Percentiles rank a stretch among this genome's conserved stretches.
These are phyloP conservation scores for Calliscelio sp. DNA, from an alignment of 2,888 invertebrate genomes.

Conservation along the genomic window DNA sequence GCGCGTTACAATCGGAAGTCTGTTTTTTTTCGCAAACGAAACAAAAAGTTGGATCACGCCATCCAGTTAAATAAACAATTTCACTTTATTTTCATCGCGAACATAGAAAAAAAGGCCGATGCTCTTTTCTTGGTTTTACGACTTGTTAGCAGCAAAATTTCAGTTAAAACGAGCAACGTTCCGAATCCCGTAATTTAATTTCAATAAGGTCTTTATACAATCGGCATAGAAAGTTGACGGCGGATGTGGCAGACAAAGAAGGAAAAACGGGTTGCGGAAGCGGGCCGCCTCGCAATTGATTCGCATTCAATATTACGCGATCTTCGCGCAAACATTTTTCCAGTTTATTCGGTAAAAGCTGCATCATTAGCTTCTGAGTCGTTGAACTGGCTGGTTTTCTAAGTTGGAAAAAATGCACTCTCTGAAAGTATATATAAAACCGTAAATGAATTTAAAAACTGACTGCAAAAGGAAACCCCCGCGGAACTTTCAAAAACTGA, in stretches of 20 bases:
- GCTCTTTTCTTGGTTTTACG: background rate
- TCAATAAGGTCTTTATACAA: conserved; percentile 58
- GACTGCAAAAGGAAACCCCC: too few relatives aligned
- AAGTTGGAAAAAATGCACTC: conserved; percentile 38
- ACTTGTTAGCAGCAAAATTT: conserved; percentile 1
- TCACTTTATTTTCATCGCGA: background rate
- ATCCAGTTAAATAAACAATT: conserved; percentile 33
- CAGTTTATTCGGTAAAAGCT: conserved; percentile 33
- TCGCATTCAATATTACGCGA: conserved; percentile 58
- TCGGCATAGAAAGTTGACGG: conserved; percentile 75
- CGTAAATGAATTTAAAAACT: too few relatives aligned
- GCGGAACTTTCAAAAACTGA: too few relatives aligned
- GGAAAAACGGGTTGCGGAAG: conserved; percentile 66
- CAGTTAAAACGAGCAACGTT: conserved; percentile 1
- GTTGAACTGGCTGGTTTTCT: conserved; percentile 46
- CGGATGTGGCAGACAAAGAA: conserved; percentile 73
- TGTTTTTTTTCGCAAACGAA: conserved; percentile 9
- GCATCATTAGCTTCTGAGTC: conserved; percentile 26
- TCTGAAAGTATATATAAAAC: too few relatives aligned
- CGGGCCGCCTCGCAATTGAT: conserved; percentile 56
- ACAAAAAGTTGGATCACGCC: background rate
- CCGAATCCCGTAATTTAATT: conserved; percentile 42
- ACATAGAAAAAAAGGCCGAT: background rate
- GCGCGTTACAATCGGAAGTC: conserved; percentile 2
- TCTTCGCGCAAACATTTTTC: conserved; percentile 25